Conservation (phyloP, 1,140 invertebrate genomes). For the Octopus sinensis region DNA sequence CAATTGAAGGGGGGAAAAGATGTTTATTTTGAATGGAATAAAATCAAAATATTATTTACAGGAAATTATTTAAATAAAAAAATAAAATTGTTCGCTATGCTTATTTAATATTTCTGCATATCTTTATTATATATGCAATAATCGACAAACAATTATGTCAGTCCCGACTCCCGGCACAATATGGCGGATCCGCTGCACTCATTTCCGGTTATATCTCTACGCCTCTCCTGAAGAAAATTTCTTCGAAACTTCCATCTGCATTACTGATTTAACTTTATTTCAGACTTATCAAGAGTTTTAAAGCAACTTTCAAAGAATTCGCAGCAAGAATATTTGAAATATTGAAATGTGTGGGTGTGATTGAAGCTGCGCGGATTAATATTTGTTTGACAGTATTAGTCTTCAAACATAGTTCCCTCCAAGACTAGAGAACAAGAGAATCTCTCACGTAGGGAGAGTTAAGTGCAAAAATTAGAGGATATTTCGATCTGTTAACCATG, state of each 20-base stretch:
- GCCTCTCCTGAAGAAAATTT: not conserved
- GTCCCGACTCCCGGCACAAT: not conserved
- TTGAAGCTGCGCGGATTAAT: not conserved
- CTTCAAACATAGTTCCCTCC: conserved; percentile 12
- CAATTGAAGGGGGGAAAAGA: not conserved
- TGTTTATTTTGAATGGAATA: not conserved
- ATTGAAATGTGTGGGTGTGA: not conserved
- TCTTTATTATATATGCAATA: too few species aligned
- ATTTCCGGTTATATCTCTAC: not conserved
- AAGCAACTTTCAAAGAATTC: not conserved
- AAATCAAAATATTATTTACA: not conserved
- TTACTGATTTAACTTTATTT: not conserved
- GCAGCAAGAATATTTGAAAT: not conserved
- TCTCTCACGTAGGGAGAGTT: not conserved
- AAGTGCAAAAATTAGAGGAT: not conserved
- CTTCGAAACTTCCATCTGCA: not conserved
- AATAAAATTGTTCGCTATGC: too few species aligned
- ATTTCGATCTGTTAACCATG: not conserved
- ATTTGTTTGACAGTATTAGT: not conserved
- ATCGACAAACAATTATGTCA: too few species aligned
- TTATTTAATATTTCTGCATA: too few species aligned
- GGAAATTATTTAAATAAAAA: too few species aligned
- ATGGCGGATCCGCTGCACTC: not conserved
- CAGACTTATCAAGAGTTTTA: not conserved
- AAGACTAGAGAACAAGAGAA: not conserved